These are phyloP conservation scores for Boloria euphrosyne DNA, from an alignment of 2,888 invertebrate genomes.

Conservation along the genomic window DNA sequence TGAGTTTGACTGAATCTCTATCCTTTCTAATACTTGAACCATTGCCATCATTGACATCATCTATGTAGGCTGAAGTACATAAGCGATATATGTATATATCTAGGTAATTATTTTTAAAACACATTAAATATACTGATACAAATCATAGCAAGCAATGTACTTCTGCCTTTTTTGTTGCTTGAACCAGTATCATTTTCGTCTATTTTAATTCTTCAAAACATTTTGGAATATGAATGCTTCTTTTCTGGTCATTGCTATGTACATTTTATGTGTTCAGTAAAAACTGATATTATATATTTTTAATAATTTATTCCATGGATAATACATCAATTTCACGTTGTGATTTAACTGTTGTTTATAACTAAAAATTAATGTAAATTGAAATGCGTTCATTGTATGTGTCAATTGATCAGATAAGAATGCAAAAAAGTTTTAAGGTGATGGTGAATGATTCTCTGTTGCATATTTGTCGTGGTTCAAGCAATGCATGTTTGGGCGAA, in stretches of 20 bases:
- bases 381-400: neutral
- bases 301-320: too few relatives aligned
- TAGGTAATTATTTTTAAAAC: neutral
- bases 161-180: constrained; percentile 58
- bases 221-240: constrained; percentile 24
- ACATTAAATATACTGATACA: neutral
- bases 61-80: constrained; percentile 40
- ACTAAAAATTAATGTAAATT: neutral
- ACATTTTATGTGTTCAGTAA: neutral
- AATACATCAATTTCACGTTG: too few relatives aligned
- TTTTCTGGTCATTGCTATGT: constrained; percentile 23
- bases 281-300: too few relatives aligned
- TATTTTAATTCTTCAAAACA: constrained; percentile 3
- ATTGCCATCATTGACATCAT: constrained; percentile 38
- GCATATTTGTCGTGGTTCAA: constrained; percentile 59
- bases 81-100: constrained; percentile 3
- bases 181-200: constrained; percentile 53
- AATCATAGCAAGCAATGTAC: constrained; percentile 45
- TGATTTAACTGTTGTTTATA: neutral
- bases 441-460: neutral
- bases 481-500: constrained; percentile 78
- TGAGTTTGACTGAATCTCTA: constrained; percentile 48
- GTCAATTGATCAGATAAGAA: constrained; percentile 21
- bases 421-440: neutral
- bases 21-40: constrained; percentile 42